These are phyloP conservation scores for Cheiracanthium punctorium DNA, from an alignment of 2,888 invertebrate genomes.

Conservation along the genomic window DNA sequence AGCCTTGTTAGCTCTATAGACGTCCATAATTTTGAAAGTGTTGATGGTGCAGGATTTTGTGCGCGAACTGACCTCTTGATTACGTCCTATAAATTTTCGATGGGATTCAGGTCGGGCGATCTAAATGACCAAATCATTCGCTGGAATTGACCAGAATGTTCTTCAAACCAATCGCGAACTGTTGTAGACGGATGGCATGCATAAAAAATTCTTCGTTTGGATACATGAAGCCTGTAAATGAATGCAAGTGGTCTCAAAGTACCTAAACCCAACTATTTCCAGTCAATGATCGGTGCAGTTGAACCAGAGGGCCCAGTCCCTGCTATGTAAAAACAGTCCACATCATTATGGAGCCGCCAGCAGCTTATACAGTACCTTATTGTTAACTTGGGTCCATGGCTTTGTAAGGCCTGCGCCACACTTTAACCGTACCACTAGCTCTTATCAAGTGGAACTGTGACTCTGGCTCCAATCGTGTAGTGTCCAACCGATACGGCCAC, in stretches of 20 bases:
- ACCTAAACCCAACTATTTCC: neutral
- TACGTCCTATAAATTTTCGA: neutral
- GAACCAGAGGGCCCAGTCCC: neutral
- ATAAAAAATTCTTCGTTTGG: neutral
- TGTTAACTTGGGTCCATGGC: neutral
- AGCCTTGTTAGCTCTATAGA: no score
- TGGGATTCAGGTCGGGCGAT: neutral
- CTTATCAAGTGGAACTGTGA: neutral
- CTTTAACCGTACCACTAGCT: neutral
- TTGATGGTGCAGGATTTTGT: neutral
- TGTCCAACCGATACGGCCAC: neutral
- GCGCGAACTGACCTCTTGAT: neutral
- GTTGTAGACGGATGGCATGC: neutral
- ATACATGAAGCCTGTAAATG: neutral
- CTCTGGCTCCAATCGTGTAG: neutral
- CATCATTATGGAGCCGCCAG: neutral
- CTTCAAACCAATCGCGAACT: neutral
- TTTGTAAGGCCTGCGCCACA: neutral
- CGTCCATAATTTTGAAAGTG: no score
- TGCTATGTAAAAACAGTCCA: neutral
- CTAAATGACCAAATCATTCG: neutral
- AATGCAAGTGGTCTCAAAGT: neutral
- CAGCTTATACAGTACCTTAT: neutral
- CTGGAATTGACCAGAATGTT: neutral
- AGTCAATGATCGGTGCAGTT: neutral